These are phyloP conservation scores for Xyrauchen texanus DNA, from an alignment of 2,113 vertebrate genomes.

Conservation along the genomic window DNA sequence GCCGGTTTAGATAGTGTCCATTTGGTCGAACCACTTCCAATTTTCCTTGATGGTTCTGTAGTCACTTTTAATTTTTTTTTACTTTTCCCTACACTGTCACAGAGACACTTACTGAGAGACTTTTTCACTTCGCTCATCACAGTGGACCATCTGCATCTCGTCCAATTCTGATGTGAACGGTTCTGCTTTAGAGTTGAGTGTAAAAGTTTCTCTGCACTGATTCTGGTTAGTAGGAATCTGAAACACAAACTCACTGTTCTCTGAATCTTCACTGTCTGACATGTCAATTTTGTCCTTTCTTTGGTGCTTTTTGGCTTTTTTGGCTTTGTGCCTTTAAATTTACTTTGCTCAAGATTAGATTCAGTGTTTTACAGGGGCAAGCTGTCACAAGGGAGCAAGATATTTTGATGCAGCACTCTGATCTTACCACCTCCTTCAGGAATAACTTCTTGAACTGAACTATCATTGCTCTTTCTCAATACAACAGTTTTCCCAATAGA, in stretches of 20 bases:
- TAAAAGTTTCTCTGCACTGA: not conserved
- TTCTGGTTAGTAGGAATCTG: not conserved
- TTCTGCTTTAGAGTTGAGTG: not conserved
- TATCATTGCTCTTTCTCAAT: no score
- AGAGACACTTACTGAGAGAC: no score
- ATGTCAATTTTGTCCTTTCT: not conserved
- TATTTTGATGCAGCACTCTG: not conserved
- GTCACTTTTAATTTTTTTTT: no score
- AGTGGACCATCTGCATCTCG: no score
- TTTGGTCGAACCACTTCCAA: no score
- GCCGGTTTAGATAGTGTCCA: no score
- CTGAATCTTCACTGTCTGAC: not conserved
- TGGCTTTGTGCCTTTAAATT: not conserved
- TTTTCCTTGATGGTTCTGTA: no score
- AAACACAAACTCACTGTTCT: not conserved
- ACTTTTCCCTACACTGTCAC: no score
- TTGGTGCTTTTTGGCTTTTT: not conserved
- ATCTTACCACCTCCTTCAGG: no score
- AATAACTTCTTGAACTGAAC: no score
- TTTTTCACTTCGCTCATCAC: no score
- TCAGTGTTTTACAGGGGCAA: not conserved
- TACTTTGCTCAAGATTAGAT: not conserved
- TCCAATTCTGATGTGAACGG: not conserved
- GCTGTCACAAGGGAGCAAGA: not conserved
- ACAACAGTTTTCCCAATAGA: no score